Conservation (phyloP, 2,113 vertebrate genomes). For the Cyprinus carpio region DNA sequence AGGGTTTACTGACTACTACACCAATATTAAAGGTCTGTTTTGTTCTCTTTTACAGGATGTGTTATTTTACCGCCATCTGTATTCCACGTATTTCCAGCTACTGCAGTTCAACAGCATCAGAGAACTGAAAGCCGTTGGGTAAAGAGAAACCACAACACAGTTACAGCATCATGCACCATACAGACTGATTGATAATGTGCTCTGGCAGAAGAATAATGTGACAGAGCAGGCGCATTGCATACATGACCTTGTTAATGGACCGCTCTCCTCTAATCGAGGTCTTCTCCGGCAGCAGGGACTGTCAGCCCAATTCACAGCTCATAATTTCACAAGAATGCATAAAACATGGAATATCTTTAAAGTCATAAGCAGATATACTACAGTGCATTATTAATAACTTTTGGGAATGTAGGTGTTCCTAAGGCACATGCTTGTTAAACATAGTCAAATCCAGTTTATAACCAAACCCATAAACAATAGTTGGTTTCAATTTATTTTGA, state of each 20-base stretch:
- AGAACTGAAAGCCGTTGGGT: constrained; percentile 18
- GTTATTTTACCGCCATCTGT: background rate
- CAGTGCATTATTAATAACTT: constrained; percentile 15
- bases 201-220: constrained; percentile 19
- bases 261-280: constrained; percentile 11
- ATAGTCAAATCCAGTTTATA: too few relatives aligned
- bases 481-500: too few relatives aligned
- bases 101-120: background rate
- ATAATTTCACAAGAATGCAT: constrained; percentile 25
- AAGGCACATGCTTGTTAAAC: too few relatives aligned
- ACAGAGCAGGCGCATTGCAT: constrained; percentile 8
- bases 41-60: background rate
- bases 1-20: background rate
- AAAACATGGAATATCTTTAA: constrained; percentile 19
- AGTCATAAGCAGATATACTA: background rate
- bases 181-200: constrained; percentile 47
- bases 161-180: constrained; percentile 12
- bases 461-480: too few relatives aligned
- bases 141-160: background rate
- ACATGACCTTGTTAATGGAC: constrained; percentile 36
- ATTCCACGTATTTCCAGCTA: constrained; percentile 3
- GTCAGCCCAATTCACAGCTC: constrained; percentile 6
- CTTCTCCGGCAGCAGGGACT: background rate
- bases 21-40: background rate
- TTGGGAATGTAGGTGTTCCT: background rate